A percentile compares a stretch with the other conserved stretches of the same genome.
Evolutionary conservation across 2,888 invertebrate genomes (phyloP).

Genomic region (Theristus sp.): DNA sequence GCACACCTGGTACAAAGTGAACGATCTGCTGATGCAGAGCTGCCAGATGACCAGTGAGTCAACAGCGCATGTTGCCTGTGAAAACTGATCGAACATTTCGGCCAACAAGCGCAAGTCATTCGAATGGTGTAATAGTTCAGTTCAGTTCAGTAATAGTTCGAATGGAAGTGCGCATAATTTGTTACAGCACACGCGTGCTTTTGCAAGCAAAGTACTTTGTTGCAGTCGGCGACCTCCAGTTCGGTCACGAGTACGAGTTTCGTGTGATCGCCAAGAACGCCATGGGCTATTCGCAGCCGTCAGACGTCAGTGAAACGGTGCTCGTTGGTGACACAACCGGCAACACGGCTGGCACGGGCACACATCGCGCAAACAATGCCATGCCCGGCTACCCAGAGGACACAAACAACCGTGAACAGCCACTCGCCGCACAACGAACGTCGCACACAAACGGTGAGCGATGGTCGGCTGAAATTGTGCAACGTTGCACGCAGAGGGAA

Average conservation of each 20-base stretch:
- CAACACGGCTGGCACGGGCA: no score
- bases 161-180: neutral
- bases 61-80: neutral
- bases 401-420: no score
- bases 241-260: constrained; percentile 25
- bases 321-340: no score
- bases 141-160: neutral
- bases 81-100: no score
- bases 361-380: no score
- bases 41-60: constrained; percentile 25
- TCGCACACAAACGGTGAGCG: no score
- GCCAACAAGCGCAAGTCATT: no score
- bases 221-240: constrained; percentile 21
- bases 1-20: constrained; percentile 24
- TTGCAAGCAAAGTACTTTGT: no score
- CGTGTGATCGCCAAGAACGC: constrained; percentile 26
- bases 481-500: no score
- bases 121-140: neutral
- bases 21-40: constrained; percentile 21
- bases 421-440: no score
- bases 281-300: constrained; percentile 22
- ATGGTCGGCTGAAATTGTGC: no score
- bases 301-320: constrained; percentile 15
- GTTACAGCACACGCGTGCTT: neutral
- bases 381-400: no score